Base-by-base conservation (phyloP, 1,140 invertebrate species). In the Drosophila hydei region DNA sequence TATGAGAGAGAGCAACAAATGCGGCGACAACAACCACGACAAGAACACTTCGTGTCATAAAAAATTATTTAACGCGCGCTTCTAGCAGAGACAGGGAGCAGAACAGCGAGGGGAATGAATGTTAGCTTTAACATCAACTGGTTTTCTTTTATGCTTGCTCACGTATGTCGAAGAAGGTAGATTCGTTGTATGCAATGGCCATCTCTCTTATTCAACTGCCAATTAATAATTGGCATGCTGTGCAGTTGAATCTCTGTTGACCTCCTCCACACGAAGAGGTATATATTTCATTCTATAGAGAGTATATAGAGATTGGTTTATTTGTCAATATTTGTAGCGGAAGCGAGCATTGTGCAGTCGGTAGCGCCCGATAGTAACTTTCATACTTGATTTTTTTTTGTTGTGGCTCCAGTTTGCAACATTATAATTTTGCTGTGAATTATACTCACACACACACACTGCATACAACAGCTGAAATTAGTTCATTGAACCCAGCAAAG, bases 341-440 rank as follows among this genome's bases (percentile, higher is more conserved):
- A n/a, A 33, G 9, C 30, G 30, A 33, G 30, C 12, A 33, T 33
- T 11, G 4, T 33, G 30, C 11, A 33, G 30, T 12, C 30, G 9
- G 30, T 11, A 12, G 9, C 12, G 9, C 30, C 30, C 9, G 11
- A 33, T 2, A 3, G 30, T 11, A 11, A 12, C 30, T 33, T 33
- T 33, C 30, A 33, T 33, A 11, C 9, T 33, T 48, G 27, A 52
- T 77, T 55, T 63, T 48, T 50, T 56, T 38, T 75, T 55, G 16
- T 74, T 62, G 65, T 54, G 65, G 55, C 68, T 65, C 63, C 70
- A 69, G 69, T 73, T 73, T 69, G 80, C 73, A 87, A 78, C 81
- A 87, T 85, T 75, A 81, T 85, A 87, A 87, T 87, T 85, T 80
- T 56, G 81, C 80, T 84, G 76, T 76, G 79, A 79, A 84, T 84